Conservation (phyloP, 2,888 invertebrate genomes). For the Drosophila anomalipes region DNA sequence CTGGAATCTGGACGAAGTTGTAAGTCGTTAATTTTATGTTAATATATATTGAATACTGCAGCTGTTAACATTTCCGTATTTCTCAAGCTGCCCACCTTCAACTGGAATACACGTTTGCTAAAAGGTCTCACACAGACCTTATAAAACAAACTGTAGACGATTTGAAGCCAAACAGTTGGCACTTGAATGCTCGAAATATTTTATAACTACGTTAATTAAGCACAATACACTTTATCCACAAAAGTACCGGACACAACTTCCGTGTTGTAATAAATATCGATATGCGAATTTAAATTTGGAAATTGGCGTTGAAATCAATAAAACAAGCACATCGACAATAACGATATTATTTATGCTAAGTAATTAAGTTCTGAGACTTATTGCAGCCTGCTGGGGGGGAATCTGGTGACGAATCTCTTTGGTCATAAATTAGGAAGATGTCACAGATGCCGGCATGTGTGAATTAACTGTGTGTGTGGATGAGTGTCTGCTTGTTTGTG, state of each 20-base stretch:
- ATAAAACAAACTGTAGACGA: slow-evolving; percentile 35
- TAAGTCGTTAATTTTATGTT: neutral
- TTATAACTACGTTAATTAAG: slow-evolving; percentile 12
- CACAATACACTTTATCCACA: slow-evolving; percentile 11
- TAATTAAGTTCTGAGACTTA: slow-evolving; percentile 60
- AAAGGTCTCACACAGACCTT: slow-evolving; percentile 12
- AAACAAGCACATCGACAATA: slow-evolving; percentile 9
- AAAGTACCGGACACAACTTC: slow-evolving; percentile 23
- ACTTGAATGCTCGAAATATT: slow-evolving; percentile 13
- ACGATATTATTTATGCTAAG: slow-evolving; percentile 16
- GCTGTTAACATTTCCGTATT: slow-evolving; percentile 2
- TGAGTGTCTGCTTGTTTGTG: slow-evolving; percentile 3
- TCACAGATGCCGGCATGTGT: slow-evolving; percentile 1
- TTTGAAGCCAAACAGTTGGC: slow-evolving; percentile 41
- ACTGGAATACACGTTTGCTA: neutral
- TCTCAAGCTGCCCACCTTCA: slow-evolving; percentile 18
- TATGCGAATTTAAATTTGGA: slow-evolving; percentile 44
- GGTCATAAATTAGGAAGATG: slow-evolving; percentile 27
- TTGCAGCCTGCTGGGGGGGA: slow-evolving; percentile 30
- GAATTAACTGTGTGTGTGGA: neutral
- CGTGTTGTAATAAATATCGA: slow-evolving; percentile 19
- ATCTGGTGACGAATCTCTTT: slow-evolving; percentile 53
- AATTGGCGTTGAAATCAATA: slow-evolving; percentile 22
- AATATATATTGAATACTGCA: neutral
- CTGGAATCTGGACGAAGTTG: neutral